Base-by-base conservation (phyloP, 2,797 vertebrate species). In the Cirrhinus mrigala region DNA sequence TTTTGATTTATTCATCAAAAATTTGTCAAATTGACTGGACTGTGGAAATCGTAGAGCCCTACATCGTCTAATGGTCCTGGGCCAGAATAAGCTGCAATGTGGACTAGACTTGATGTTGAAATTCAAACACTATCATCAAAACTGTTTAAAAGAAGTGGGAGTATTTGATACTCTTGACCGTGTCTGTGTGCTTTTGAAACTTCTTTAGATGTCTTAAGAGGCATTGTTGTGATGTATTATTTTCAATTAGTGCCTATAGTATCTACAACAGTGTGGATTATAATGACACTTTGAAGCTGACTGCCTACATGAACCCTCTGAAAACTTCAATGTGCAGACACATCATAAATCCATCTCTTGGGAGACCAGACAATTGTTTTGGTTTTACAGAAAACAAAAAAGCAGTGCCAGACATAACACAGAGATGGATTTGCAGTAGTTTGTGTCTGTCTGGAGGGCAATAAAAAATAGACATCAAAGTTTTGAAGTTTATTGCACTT, bases 231-330 rank as follows among this genome's bases (percentile, higher is more conserved):
- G 48, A 81, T 70, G 48, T 18, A 24, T 70, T 56, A 40, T 56
- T 70, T 81, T 70, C 64, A 70, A 54, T 68, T n/a, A 80, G 79
- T 16, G 24, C 46, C 24, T 50, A 18, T 12, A 50, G 29, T 29
- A 44, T 50, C 48, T 40, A 14, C 11, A 11, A 33, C 18, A 52
- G 46, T n/a, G 44, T 74, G 77, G 48, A 73, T 74, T 75, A 18
- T 27, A 62, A 83, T 46, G 48, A 69, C 64, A 58, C 68, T 79
- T 85, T 74, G 77, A 74, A 80, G 76, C 27, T 62, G 27, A 79
- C 68, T 40, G 46, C 74, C 69, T 29, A 66, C 62, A 81, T 22
- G 40, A 58, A 64, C 62, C 50, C 62, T 54, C 62, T 76, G 11
- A 76, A 54, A 76, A 33, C 40, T 8, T 66, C 27, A 50, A 1